Evolutionary conservation across 2,888 invertebrate genomes (phyloP), one percentile per base, ranked within the genome.

Genomic region (Ormyrus nitidulus): DNA sequence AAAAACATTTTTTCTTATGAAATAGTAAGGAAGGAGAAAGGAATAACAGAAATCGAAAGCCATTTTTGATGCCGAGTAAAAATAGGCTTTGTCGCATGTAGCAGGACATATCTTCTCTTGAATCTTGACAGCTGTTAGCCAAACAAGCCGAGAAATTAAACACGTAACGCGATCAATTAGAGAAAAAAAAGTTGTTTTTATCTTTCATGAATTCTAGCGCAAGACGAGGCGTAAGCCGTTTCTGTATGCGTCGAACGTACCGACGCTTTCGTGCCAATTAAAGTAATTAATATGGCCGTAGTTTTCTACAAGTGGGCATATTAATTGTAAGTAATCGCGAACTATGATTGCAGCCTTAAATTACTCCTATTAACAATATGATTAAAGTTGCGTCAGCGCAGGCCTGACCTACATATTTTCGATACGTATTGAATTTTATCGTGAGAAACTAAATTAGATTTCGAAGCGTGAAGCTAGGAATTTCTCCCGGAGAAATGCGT

Each of bases 121-220:
- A 19, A 64, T 65, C 65, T 65, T 19, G 19, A 59, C 51, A 51
- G 9, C 8, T 51, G 49, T 51, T 44, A 58, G 58, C 56, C 34
- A 64, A 64, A 59, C 46, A 5, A 46, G 9, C 6, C 19, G 44
- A 19, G 73, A 56, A 73, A 56, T 64, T 65, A 5, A 65, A 58
- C 34, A 13, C 7, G 65, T 46, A 58, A 65, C 51, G 61, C 13
- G 34, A 65, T 66, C 6, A 74, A 58, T 74, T 65, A 74, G 44
- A 19, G 19, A 49, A 34, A 54, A 34, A 34, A 58, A 64, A 56
- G 34, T 9, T 7, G 7, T 48, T 62, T 53, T 46, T 46, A 13
- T 44, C 53, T 64, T 53, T n/a, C 51, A 46, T 44, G 34, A 73
- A 54, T 64, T 48, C 49, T 10, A 61, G n/a, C 34, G 49, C 13